Evolutionary conservation across 2,113 vertebrate genomes (phyloP).

Genomic region (Fulmarus glacialis): DNA sequence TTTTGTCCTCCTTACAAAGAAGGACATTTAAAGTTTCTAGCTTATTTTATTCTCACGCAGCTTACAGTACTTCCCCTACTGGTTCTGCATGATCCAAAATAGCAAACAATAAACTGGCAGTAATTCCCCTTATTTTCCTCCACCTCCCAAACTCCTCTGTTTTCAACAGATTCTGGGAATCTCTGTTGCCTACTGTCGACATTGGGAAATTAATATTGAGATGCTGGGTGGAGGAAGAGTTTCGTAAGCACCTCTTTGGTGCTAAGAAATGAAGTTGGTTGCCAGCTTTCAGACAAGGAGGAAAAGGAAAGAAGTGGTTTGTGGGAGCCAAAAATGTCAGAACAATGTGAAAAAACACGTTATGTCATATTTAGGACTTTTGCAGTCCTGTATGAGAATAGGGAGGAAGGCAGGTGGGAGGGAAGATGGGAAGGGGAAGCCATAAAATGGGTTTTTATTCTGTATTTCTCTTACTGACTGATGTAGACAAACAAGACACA

Average conservation of each 20-base stretch:
- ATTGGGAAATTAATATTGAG: background rate
- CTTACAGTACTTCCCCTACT: background rate
- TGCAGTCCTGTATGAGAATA: background rate
- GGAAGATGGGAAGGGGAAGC: slow-evolving; percentile 17
- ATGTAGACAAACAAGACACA: background rate
- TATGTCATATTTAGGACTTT: background rate
- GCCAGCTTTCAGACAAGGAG: background rate
- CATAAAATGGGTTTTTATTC: background rate
- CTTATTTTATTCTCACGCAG: background rate
- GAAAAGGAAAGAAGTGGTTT: slow-evolving; percentile 3
- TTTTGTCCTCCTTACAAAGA: background rate
- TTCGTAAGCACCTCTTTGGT: background rate
- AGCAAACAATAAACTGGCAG: background rate
- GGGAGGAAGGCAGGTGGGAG: background rate
- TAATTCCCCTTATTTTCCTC: background rate
- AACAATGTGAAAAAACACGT: background rate
- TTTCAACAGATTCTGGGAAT: slow-evolving; percentile 18
- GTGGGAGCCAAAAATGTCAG: background rate
- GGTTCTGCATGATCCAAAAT: background rate
- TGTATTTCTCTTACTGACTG: background rate
- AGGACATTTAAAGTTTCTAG: background rate
- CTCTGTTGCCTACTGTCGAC: background rate
- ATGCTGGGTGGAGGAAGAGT: background rate
- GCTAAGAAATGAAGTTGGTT: background rate
- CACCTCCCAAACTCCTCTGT: background rate